Conservation (phyloP, 2,888 invertebrate genomes). For the Drosophila tanythrix region DNA sequence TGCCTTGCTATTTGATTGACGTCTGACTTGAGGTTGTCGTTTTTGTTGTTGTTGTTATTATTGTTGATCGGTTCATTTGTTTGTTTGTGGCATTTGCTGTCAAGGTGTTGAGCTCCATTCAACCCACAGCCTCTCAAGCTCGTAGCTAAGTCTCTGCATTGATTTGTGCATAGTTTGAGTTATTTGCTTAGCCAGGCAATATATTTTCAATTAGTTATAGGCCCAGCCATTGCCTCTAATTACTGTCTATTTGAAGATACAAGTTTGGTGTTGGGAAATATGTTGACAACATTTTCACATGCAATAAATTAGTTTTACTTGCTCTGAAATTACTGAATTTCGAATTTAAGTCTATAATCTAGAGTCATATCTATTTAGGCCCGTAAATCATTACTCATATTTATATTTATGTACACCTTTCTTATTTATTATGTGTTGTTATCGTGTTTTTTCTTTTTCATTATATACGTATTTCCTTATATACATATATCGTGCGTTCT, state of each 20-base stretch:
- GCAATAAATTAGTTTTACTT: slow-evolving; percentile 20
- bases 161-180: slow-evolving; percentile 50
- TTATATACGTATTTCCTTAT: slow-evolving; percentile 28
- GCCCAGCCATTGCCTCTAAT: slow-evolving; percentile 17
- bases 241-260: slow-evolving; percentile 6
- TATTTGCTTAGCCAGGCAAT: slow-evolving; percentile 53
- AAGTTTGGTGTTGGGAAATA: slow-evolving; percentile 6
- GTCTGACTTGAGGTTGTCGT: slow-evolving; percentile 56
- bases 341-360: slow-evolving; percentile 6
- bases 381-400: slow-evolving; percentile 1
- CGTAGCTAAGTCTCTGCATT: slow-evolving; percentile 44
- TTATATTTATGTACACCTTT: slow-evolving; percentile 14
- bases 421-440: slow-evolving; percentile 46
- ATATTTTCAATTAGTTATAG: slow-evolving; percentile 57
- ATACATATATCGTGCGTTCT: slow-evolving; percentile 29
- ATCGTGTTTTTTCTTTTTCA: slow-evolving; percentile 35
- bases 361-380: slow-evolving; percentile 6
- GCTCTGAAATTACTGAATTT: background rate
- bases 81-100: slow-evolving; percentile 72
- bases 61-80: slow-evolving; percentile 64
- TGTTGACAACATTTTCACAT: slow-evolving; percentile 3
- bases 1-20: slow-evolving; percentile 71
- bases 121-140: slow-evolving; percentile 15
- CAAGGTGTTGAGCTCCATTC: slow-evolving; percentile 69
- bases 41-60: slow-evolving; percentile 35